Evolutionary conservation across 1,140 invertebrate genomes (phyloP).

Genomic region (Chironomus tepperi): DNA sequence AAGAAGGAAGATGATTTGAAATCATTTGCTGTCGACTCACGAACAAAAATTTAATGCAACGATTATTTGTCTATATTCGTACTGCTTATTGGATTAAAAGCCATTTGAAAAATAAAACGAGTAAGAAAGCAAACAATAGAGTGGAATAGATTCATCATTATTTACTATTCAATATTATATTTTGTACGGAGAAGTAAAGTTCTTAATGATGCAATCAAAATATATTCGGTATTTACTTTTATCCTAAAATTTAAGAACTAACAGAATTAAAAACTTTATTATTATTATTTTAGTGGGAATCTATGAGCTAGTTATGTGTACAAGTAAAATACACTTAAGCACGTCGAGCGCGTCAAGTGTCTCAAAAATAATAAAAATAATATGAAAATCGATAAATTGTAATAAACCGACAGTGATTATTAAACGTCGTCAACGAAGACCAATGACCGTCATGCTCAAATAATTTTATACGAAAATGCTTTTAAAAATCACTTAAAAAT

Average conservation of each 20-base stretch:
- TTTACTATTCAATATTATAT: background rate
- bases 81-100: background rate
- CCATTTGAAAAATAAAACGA: background rate
- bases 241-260: conserved; percentile 1
- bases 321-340: conserved; percentile 11
- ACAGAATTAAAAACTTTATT: background rate
- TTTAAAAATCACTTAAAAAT: conserved; percentile 15
- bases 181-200: background rate
- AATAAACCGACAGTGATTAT: background rate
- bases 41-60: background rate
- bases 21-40: background rate
- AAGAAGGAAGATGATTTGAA: too few relatives aligned
- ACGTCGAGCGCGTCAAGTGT: background rate
- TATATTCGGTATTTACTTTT: conserved; percentile 1
- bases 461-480: conserved; percentile 14
- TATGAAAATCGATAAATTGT: background rate
- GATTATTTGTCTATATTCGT: conserved; percentile 5
- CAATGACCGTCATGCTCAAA: conserved; percentile 5
- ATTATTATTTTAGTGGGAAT: background rate
- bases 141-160: background rate
- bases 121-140: background rate
- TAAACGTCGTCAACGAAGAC: background rate
- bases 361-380: background rate
- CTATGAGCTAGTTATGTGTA: background rate
- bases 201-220: background rate